A percentile compares a stretch with the other conserved stretches of the same genome.
phyloP scores from a whole-genome alignment of 2,113 vertebrate genomes.

The Nycticorax nycticorax region DNA sequence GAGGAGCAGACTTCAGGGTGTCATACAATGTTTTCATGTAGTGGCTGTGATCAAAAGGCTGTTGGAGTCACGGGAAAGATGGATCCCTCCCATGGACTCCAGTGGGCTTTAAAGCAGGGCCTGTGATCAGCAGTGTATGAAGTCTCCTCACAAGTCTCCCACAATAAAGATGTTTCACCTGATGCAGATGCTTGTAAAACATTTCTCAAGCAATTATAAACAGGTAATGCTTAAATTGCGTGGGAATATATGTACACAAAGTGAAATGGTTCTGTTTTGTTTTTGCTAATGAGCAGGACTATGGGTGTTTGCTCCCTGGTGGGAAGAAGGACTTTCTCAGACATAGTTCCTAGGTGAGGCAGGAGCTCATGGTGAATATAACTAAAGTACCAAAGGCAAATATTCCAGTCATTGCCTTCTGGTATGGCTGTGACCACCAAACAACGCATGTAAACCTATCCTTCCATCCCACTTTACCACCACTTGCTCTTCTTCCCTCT shows the following conservation, averaged over 20 bases:
- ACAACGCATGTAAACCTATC: neutral
- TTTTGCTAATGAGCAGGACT: neutral
- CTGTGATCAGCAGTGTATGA: slow-evolving; percentile 27
- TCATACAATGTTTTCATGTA: neutral
- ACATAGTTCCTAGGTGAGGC: neutral
- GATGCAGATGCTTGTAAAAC: slow-evolving; percentile 48
- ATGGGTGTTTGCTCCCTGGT: neutral
- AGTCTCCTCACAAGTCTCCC: slow-evolving; percentile 23
- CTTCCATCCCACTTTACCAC: neutral
- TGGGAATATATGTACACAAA: slow-evolving; percentile 30
- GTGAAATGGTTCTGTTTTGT: neutral
- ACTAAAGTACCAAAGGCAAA: neutral
- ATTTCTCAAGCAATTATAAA: slow-evolving; percentile 65
- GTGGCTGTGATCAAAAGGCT: neutral
- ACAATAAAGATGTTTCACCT: slow-evolving; percentile 55
- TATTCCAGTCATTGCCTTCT: neutral
- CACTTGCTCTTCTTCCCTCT: neutral
- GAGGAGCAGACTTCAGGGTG: neutral
- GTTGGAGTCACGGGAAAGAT: neutral
- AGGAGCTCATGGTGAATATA: neutral
- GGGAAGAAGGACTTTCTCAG: slow-evolving; percentile 49
- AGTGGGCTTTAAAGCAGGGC: slow-evolving; percentile 26
- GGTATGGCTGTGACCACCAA: neutral
- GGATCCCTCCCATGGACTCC: neutral
- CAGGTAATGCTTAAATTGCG: slow-evolving; percentile 44